Evolutionary conservation across 2,888 invertebrate species (phyloP), one percentile per base, ranked within the genome.

Genomic region (Nowickia ferox): DNA sequence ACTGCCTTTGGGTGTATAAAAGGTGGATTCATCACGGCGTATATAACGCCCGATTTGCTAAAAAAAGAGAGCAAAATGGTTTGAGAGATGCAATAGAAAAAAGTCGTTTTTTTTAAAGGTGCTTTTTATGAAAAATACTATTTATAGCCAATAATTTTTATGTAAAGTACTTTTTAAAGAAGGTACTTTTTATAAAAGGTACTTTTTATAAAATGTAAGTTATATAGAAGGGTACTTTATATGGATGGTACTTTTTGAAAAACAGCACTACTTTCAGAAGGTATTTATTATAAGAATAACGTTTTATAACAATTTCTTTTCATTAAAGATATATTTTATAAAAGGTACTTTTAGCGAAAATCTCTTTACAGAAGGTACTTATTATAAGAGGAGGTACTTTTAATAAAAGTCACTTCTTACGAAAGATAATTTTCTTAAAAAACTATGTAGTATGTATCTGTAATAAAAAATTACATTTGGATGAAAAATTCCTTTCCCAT

Each of bases 21-120:
- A 87, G 40, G 91, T 88, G 11, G 89, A 89, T 80, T 92, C 92
- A 83, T 92, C 92, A 0, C 90, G 89, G 17, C 90, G 89, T 77
- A 91, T 89, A 46, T 92, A 92, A 40, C 90, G 89, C 6, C 90
- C 92, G 83, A 90, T 90, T 91, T 92, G 90, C 92, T 92, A 79
- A 0, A 90, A 90, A 42, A n/a, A 77, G 82, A n/a, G 68, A 44
- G 63, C n/a, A 13, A 72, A 86, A 15, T 6, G 6, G 30, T 6
- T 6, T 30, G 30, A 6, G 30, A 30, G 6, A 6, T 65, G 53
- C 30, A 57, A 15, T 11, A 22, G 15, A 48, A 55, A 30, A 11
- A 46, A 13, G n/a, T n/a, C n/a, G n/a, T n/a, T n/a, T n/a, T n/a
- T n/a, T 19, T n/a, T 9, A 48, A 46, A 9, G 17, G 19, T 57